phyloP scores from a whole-genome alignment of 2,888 invertebrate species.

The Rotaria sp. region DNA sequence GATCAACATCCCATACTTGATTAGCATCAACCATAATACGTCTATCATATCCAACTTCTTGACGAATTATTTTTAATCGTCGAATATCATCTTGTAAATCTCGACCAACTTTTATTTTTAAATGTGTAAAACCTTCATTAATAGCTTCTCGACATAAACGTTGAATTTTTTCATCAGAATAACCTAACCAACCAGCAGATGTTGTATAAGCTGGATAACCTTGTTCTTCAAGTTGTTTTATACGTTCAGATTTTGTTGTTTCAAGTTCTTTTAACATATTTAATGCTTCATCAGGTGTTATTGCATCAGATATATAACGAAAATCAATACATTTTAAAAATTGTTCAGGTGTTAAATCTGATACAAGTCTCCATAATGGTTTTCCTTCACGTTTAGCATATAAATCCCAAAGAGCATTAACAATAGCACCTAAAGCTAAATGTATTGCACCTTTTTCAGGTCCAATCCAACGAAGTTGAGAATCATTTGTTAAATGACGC shows the following conservation, averaged over 20 bases:
- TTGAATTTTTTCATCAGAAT: slow-evolving; percentile 68
- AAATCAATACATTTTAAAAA: background rate
- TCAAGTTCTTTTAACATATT: background rate
- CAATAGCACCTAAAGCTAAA: slow-evolving; percentile 74
- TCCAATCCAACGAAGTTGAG: slow-evolving; percentile 85
- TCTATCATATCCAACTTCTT: slow-evolving; percentile 69
- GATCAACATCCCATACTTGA: slow-evolving; percentile 69
- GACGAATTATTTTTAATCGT: slow-evolving; percentile 67
- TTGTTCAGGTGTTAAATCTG: slow-evolving; percentile 13
- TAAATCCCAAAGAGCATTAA: slow-evolving; percentile 85
- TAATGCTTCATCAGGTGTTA: slow-evolving; percentile 7
- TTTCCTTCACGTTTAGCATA: slow-evolving; percentile 77
- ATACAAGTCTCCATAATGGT: slow-evolving; percentile 43
- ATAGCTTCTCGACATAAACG: background rate
- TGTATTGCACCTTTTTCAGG: slow-evolving; percentile 84
- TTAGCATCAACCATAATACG: slow-evolving; percentile 60
- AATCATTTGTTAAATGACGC: slow-evolving; percentile 73
- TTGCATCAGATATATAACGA: background rate
- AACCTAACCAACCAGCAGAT: slow-evolving; percentile 74
- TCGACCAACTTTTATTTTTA: slow-evolving; percentile 82
- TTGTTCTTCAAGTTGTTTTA: slow-evolving; percentile 46
- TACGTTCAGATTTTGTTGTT: background rate
- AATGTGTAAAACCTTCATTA: slow-evolving; percentile 53
- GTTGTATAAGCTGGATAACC: slow-evolving; percentile 84
- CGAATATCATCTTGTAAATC: slow-evolving; percentile 70